Evolutionary conservation across 2,888 invertebrate species (phyloP).

Genomic region (Polia nebulosa): DNA sequence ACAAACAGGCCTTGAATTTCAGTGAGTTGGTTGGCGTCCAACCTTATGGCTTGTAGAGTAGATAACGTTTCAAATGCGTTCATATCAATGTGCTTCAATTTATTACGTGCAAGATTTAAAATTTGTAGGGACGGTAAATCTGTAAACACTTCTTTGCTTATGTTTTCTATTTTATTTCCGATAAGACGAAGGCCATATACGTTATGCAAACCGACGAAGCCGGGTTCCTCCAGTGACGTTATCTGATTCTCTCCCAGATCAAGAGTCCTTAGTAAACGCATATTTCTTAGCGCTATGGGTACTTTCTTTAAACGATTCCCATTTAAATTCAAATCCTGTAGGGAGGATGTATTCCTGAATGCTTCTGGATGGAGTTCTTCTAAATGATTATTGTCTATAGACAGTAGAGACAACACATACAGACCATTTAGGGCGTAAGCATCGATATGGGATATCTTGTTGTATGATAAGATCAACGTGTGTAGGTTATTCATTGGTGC

Average conservation of each 20-base stretch:
- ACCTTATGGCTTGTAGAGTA: constrained; percentile 95
- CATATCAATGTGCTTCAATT: constrained; percentile 94
- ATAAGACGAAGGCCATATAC: constrained; percentile 97
- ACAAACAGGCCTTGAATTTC: constrained; percentile 96
- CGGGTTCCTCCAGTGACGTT: constrained; percentile 94
- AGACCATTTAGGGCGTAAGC: constrained; percentile 97
- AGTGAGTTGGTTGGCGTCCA: constrained; percentile 96
- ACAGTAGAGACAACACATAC: constrained; percentile 96
- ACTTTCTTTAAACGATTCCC: constrained; percentile 95
- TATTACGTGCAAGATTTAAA: constrained; percentile 96
- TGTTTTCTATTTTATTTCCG: constrained; percentile 96
- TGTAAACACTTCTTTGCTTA: constrained; percentile 95
- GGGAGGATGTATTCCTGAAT: constrained; percentile 97
- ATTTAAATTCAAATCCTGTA: constrained; percentile 97
- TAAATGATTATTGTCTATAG: constrained; percentile 96
- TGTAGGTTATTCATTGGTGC: constrained; percentile 98
- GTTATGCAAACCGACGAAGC: constrained; percentile 96
- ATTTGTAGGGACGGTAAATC: constrained; percentile 96
- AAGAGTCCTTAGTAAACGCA: constrained; percentile 96
- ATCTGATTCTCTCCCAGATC: constrained; percentile 98
- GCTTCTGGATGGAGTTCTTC: constrained; percentile 96
- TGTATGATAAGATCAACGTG: constrained; percentile 96
- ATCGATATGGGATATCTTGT: constrained; percentile 96
- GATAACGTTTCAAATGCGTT: constrained; percentile 95
- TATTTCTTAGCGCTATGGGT: constrained; percentile 95